Base-by-base conservation (phyloP, 2,888 invertebrate genomes). In the Petrophora chlorosata region DNA sequence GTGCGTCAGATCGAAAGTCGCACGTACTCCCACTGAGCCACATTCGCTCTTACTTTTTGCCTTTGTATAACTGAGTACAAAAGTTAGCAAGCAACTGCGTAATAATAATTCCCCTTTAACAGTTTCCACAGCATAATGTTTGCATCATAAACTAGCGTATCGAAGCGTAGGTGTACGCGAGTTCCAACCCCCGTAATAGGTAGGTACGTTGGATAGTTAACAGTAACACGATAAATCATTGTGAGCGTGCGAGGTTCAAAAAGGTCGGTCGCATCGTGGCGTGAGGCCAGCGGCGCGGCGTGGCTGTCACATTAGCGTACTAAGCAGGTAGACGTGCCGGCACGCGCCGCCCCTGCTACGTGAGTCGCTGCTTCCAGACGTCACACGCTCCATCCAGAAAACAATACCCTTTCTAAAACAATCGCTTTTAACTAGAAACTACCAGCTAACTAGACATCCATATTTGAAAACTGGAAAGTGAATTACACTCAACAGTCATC, bases 311-410 rank as follows among this genome's bases (percentile, higher is more conserved):
- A 78, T 82, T 81, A 79, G 70, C 73, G 73, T 70, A 72, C 73
- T 82, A 81, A 85, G 70, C 77, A 82, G 80, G 76, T 73, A 65
- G 59, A 79, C 81, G 82, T 80, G 82, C 57, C 53, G 68, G 61
- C 78, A 75, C 73, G 80, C 66, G 68, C 65, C 41, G 40, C 48
- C 55, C 36, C 30, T 35, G 44, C 47, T 64, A 73, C 70, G 67
- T 70, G 70, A 51, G 44, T 41, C 53, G 23, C 34, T 42, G 28
- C 41, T 53, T 26, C 29, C 51, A 51, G 34, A 56, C 58, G 54
- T 52, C 56, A 59, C 56, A 53, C 53, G 32, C 41, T 32, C 12
- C 33, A n/a, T 30, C 29, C 10, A 19, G n/a, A 10, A 41, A 58
- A 55, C 47, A 50, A 58, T 48, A 14, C 32, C 12, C 16, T 36